Percentiles rank a stretch among this genome's conserved stretches.
These are phyloP conservation scores for Hydropotes inermis DNA, from an alignment of 2,113 vertebrate species.

Conservation along the genomic window DNA sequence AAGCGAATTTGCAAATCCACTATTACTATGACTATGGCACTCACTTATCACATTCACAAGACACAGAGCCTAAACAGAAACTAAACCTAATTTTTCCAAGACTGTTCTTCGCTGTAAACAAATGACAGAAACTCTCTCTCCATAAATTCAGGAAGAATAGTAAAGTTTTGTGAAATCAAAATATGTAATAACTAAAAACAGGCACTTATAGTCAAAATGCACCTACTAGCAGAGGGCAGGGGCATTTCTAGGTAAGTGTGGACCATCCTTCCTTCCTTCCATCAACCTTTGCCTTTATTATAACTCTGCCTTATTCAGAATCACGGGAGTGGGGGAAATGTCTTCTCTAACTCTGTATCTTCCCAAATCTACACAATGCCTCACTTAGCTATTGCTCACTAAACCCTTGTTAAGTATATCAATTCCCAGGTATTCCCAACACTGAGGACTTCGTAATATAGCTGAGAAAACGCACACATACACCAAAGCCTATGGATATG, in stretches of 20 bases:
- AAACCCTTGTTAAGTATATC: background rate
- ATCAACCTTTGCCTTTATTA: background rate
- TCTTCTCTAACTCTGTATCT: background rate
- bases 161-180: conserved; percentile 15
- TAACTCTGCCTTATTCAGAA: background rate
- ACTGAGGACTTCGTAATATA: background rate
- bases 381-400: conserved; percentile 3
- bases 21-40: background rate
- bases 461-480: background rate
- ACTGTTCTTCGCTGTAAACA: background rate
- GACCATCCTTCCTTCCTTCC: background rate
- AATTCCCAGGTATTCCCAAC: background rate
- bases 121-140: background rate
- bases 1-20: background rate
- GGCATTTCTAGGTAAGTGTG: background rate
- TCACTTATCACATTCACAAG: background rate
- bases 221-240: background rate
- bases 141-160: background rate
- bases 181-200: background rate
- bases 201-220: background rate
- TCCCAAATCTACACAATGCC: background rate
- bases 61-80: background rate
- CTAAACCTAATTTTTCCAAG: conserved; percentile 9
- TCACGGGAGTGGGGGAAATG: background rate
- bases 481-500: background rate